Percentiles rank a stretch among this genome's conserved stretches.
phyloP scores from a whole-genome alignment of 1,140 invertebrate genomes.

The Adoxophyes honmai region DNA sequence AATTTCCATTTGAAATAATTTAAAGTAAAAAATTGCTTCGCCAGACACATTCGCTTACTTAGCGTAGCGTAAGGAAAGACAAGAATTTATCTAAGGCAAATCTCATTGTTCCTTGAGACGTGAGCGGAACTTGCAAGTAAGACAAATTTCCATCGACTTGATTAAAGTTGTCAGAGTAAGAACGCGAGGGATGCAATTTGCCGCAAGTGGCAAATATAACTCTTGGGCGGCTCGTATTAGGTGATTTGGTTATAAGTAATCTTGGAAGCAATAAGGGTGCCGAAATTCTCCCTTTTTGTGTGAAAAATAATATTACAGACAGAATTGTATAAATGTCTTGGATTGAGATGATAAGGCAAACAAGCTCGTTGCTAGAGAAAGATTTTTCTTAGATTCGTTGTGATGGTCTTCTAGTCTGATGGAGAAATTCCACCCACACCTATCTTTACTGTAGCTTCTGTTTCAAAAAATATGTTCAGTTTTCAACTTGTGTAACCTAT shows the following conservation, averaged over 20 bases:
- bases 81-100: slow-evolving; percentile 58
- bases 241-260: background rate
- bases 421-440: too few relatives aligned
- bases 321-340: too few relatives aligned
- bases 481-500: too few relatives aligned
- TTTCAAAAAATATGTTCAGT: too few relatives aligned
- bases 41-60: slow-evolving; percentile 11
- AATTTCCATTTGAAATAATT: slow-evolving; percentile 12
- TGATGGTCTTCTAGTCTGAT: too few relatives aligned
- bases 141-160: slow-evolving; percentile 66
- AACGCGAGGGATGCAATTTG: slow-evolving; percentile 53
- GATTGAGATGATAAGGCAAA: too few relatives aligned
- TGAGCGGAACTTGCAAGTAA: slow-evolving; percentile 56
- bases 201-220: slow-evolving; percentile 38
- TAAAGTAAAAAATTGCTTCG: slow-evolving; percentile 7
- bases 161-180: slow-evolving; percentile 61
- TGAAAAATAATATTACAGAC: too few relatives aligned
- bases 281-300: too few relatives aligned
- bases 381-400: too few relatives aligned
- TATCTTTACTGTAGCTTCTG: too few relatives aligned
- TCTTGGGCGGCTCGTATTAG: background rate
- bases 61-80: slow-evolving; percentile 14
- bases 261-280: too few relatives aligned
- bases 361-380: too few relatives aligned
- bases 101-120: slow-evolving; percentile 56